Conservation (phyloP, 2,888 invertebrate genomes). For the Aphelenchoides bicaudatus region DNA sequence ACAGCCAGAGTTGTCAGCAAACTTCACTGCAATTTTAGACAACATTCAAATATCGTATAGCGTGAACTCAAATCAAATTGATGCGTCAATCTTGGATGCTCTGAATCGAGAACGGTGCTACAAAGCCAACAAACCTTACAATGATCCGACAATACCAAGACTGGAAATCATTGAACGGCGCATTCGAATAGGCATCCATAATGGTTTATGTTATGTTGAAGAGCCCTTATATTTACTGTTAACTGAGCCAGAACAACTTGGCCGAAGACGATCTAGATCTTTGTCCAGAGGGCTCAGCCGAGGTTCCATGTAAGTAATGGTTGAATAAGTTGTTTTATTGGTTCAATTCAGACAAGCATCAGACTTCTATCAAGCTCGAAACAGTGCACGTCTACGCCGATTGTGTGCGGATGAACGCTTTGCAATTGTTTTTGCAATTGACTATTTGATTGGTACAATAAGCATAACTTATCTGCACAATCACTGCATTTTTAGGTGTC, state of each 20-base stretch:
- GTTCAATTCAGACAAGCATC: slow-evolving; percentile 19
- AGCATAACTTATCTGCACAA: too few species aligned
- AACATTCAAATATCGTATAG: slow-evolving; percentile 38
- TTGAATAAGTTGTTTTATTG: neutral
- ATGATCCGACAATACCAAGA: slow-evolving; percentile 11
- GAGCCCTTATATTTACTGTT: slow-evolving; percentile 60
- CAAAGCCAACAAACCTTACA: slow-evolving; percentile 24
- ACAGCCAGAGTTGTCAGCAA: neutral
- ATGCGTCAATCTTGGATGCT: slow-evolving; percentile 37
- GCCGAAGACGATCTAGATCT: slow-evolving; percentile 26
- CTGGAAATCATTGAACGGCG: slow-evolving; percentile 42
- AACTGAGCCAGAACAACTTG: neutral
- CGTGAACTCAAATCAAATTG: slow-evolving; percentile 35
- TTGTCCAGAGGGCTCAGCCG: slow-evolving; percentile 14
- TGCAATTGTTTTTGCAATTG: slow-evolving; percentile 52
- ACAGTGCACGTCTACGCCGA: slow-evolving; percentile 13
- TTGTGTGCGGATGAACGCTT: slow-evolving; percentile 36
- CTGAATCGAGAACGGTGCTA: slow-evolving; percentile 32
- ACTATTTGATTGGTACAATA: slow-evolving; percentile 53
- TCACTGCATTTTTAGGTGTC: too few species aligned
- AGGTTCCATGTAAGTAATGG: slow-evolving; percentile 9
- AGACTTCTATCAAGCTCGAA: slow-evolving; percentile 10
- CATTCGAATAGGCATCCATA: slow-evolving; percentile 63
- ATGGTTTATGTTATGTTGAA: slow-evolving; percentile 63
- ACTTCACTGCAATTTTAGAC: slow-evolving; percentile 34